phyloP scores from a whole-genome alignment of 2,888 invertebrate genomes.

The Oscheius sp. region DNA sequence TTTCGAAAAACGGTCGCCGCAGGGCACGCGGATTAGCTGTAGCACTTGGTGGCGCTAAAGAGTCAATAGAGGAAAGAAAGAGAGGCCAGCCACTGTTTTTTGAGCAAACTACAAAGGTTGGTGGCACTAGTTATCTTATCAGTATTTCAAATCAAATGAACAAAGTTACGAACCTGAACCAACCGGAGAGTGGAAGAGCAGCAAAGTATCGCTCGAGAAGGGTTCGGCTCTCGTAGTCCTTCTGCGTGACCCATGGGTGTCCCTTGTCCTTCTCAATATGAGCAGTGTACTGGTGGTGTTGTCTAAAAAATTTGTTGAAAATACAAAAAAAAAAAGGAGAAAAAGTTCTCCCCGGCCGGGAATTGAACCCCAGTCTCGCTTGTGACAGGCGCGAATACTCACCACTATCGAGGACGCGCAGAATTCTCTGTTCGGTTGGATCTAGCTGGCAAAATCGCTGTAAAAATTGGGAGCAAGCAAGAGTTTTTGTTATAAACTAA shows the following conservation, averaged over 20 bases:
- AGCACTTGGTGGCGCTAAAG: slow-evolving; percentile 3
- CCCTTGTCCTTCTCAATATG: slow-evolving; percentile 67
- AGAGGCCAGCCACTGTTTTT: background rate
- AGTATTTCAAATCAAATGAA: background rate
- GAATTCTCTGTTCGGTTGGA: background rate
- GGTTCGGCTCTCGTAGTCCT: slow-evolving; percentile 51
- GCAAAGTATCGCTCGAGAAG: slow-evolving; percentile 59
- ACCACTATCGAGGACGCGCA: background rate
- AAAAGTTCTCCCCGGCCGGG: slow-evolving; percentile 56
- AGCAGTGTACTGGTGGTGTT: slow-evolving; percentile 59
- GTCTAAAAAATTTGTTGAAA: slow-evolving; percentile 8
- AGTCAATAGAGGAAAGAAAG: slow-evolving; percentile 6
- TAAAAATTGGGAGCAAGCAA: too few species aligned
- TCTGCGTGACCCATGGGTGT: slow-evolving; percentile 67
- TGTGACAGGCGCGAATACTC: slow-evolving; percentile 1
- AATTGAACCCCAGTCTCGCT: slow-evolving; percentile 3
- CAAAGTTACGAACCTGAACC: slow-evolving; percentile 57
- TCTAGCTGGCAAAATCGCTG: background rate
- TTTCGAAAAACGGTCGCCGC: slow-evolving; percentile 27
- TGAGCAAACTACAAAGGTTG: background rate
- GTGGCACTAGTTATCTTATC: background rate
- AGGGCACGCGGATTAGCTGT: slow-evolving; percentile 37
- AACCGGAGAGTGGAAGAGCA: slow-evolving; percentile 67
- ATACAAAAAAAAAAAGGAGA: background rate
- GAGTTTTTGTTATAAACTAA: too few species aligned